Conservation (phyloP, 2,113 vertebrate species). For the Sprattus sprattus region DNA sequence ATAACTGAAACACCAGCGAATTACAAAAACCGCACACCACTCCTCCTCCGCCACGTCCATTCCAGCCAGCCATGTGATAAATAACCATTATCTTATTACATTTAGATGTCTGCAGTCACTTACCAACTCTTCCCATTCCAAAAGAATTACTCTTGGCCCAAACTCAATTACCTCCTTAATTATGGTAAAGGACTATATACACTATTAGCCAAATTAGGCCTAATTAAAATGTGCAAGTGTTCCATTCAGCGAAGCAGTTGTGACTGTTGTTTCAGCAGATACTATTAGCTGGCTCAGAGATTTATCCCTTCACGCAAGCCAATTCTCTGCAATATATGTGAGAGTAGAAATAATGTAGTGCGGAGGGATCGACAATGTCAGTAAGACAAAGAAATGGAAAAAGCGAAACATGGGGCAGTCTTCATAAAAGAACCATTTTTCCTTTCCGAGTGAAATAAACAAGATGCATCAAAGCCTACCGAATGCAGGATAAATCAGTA, state of each 20-base stretch:
- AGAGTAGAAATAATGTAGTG: not conserved
- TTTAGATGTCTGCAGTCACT: slow-evolving; percentile 50
- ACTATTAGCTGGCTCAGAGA: not conserved
- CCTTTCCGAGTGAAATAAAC: not conserved
- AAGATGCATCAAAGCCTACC: slow-evolving; percentile 14
- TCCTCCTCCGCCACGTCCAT: slow-evolving; percentile 26
- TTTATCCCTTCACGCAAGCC: not conserved
- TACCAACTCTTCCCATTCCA: slow-evolving; percentile 47
- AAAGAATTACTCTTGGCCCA: slow-evolving; percentile 53
- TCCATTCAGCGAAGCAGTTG: slow-evolving; percentile 33
- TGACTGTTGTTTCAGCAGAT: slow-evolving; percentile 26
- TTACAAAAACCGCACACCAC: not conserved
- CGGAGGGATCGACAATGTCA: not conserved
- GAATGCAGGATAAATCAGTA: slow-evolving; percentile 10
- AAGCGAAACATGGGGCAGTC: not conserved
- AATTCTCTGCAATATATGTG: not conserved
- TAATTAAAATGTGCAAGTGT: slow-evolving; percentile 48
- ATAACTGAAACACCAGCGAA: not conserved
- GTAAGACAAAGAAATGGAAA: not conserved
- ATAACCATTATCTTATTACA: slow-evolving; percentile 53
- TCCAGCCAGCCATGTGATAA: slow-evolving; percentile 27
- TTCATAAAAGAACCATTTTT: not conserved
- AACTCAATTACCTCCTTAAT: slow-evolving; percentile 55
- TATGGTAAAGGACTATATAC: slow-evolving; percentile 38
- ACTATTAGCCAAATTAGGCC: slow-evolving; percentile 51